Evolutionary conservation across 2,113 vertebrate species (phyloP), one percentile per base, ranked within the genome.

Genomic region (Rhea pennata): DNA sequence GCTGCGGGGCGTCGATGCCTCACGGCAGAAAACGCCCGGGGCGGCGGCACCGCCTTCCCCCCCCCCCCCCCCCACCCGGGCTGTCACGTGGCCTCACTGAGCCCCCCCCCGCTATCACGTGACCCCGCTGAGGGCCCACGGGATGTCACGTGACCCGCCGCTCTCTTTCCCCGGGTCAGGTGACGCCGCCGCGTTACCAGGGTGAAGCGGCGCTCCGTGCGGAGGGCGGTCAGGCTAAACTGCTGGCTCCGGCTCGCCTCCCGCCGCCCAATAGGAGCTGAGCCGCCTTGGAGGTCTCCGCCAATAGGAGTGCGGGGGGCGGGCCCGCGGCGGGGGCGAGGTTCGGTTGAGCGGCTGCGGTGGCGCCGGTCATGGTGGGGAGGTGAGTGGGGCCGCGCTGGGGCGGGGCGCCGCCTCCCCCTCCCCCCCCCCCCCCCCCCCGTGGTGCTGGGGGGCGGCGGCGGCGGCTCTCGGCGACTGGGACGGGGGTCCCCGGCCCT

Each of bases 211-310:
- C 74, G 77, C 91, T 80, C 50, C 6, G 74, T 48, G 82, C 44
- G 24, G 4, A 24, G 40, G 40, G 76, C 20, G 44, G 15, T 7
- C n/a, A 3, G 27, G 14, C 7, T 11, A 10, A 2, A 8, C 3
- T 2, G 4, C 3, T 12, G 70, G 6, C 11, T 4, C 15, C 73
- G 71, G 66, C 66, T 36, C 11, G 0, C 0, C 3, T 3, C 6
- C 1, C 12, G 0, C 9, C 14, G 5, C 1, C 88, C 83, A 92
- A 88, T 88, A 15, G 58, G 23, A 10, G 46, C 33, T 2, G 51
- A 54, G 51, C 2, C 6, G 3, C 17, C 7, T 9, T 69, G 59
- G n/a, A 12, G 31, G 15, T 0, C 1, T 39, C 31, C 2, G 5
- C 95, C 93, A 84, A 78, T 96, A 26, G 44, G 16, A 3, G 24